These are phyloP conservation scores for Lophius piscatorius DNA, from an alignment of 2,113 vertebrate species.

Conservation along the genomic window DNA sequence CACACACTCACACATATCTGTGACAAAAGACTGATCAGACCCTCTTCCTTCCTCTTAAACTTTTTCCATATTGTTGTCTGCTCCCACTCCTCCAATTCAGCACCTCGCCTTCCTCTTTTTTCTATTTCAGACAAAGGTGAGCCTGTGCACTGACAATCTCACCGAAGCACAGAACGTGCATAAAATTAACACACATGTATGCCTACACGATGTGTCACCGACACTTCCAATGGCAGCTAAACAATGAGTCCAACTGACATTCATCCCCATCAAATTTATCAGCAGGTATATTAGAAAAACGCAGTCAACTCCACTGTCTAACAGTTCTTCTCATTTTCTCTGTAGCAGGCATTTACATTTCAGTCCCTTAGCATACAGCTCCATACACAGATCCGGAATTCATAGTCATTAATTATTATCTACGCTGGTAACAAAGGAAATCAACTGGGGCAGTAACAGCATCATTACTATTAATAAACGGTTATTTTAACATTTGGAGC, in stretches of 20 bases:
- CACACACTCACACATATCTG: constrained; percentile 24
- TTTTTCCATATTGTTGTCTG: constrained; percentile 56
- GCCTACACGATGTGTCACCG: constrained; percentile 50
- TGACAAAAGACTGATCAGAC: constrained; percentile 58
- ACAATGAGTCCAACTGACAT: constrained; percentile 68
- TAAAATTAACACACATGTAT: constrained; percentile 13
- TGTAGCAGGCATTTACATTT: constrained; percentile 59
- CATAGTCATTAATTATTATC: constrained; percentile 56
- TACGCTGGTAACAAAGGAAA: constrained; percentile 54
- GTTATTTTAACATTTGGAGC: constrained; percentile 38
- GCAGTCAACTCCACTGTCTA: constrained; percentile 9
- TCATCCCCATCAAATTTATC: constrained; percentile 70
- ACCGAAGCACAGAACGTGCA: constrained; percentile 30
- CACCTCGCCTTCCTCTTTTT: constrained; percentile 3
- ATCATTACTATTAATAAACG: constrained; percentile 57
- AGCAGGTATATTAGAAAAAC: constrained; percentile 46
- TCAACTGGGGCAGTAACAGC: constrained; percentile 49
- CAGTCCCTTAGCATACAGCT: constrained; percentile 9
- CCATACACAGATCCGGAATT: constrained; percentile 39
- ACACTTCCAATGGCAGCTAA: constrained; percentile 60
- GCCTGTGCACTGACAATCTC: constrained; percentile 59
- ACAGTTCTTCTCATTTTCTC: constrained; percentile 37
- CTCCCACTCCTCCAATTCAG: constrained; percentile 36
- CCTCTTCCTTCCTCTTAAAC: constrained; percentile 50
- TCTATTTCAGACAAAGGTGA: constrained; percentile 69